A percentile compares a stretch with the other conserved stretches of the same genome.
phyloP scores from a whole-genome alignment of 1,140 invertebrate species.

The Sesamia nonagrioides region DNA sequence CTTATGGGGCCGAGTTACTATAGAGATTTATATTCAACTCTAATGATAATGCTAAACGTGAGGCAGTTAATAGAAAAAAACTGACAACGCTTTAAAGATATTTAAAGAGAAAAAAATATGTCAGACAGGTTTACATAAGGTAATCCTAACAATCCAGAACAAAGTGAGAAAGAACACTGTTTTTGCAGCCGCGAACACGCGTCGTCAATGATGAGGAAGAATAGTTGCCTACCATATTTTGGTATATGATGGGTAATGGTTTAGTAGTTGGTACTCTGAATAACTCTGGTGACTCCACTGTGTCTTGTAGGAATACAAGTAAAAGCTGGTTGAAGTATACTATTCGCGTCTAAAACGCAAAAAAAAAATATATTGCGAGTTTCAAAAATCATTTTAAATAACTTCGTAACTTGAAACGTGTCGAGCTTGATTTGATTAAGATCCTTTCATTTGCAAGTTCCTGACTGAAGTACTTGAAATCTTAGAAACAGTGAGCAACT shows the following conservation, averaged over 20 bases:
- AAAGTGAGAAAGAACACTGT: no score
- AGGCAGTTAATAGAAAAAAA: conserved; percentile 26
- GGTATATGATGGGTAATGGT: no score
- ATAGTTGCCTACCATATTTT: no score
- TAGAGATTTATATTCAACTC: conserved; percentile 46
- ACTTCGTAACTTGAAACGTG: neutral
- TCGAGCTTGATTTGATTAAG: conserved; percentile 23
- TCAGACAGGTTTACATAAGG: no score
- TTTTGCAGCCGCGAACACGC: no score
- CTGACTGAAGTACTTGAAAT: conserved; percentile 11
- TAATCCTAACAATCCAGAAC: no score
- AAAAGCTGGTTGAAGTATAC: neutral
- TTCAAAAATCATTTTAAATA: neutral
- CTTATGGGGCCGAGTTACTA: conserved; percentile 46
- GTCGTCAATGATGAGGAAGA: no score
- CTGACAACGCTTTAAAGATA: conserved; percentile 5
- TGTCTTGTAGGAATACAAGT: neutral
- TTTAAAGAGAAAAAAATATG: no score
- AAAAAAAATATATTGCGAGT: neutral
- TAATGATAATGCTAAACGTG: conserved; percentile 42
- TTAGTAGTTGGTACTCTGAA: no score
- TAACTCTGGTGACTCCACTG: no score
- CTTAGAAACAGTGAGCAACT: conserved; percentile 39
- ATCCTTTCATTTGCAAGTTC: conserved; percentile 24
- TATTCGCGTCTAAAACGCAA: no score